Percentiles rank a stretch among this genome's conserved stretches.
phyloP scores from a whole-genome alignment of 2,113 vertebrate genomes.

The Festucalex cinctus region DNA sequence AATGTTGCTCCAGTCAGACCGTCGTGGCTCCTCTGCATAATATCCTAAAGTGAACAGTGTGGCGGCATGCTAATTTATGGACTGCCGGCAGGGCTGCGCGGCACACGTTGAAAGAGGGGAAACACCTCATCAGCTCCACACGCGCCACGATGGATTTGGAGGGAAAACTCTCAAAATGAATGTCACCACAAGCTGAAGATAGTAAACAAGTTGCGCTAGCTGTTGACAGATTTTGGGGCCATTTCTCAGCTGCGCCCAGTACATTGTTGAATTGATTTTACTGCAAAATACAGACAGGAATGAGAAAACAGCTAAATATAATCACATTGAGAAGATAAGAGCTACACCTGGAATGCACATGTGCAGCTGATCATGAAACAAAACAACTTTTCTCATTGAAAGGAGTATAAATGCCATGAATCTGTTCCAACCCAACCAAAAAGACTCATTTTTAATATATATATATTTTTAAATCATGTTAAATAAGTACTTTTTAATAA shows the following conservation, averaged over 20 bases:
- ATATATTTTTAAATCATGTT: no score
- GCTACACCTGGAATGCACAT: no score
- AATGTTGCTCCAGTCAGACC: constrained; percentile 61
- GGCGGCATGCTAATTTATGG: constrained; percentile 65
- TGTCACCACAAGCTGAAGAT: not conserved
- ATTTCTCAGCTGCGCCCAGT: not conserved
- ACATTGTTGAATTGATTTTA: not conserved
- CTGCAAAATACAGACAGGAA: not conserved
- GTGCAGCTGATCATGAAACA: no score
- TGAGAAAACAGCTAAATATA: not conserved
- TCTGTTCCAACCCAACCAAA: no score
- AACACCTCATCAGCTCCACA: not conserved
- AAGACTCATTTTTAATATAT: no score
- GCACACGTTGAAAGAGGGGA: constrained; percentile 27
- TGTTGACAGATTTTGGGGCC: not conserved
- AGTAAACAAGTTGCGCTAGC: not conserved
- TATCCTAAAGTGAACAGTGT: constrained; percentile 56
- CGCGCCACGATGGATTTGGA: not conserved
- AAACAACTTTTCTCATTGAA: no score
- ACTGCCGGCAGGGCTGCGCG: constrained; percentile 49
- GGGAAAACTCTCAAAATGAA: not conserved
- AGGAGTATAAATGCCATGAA: no score
- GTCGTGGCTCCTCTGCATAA: constrained; percentile 60
- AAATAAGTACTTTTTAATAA: no score
- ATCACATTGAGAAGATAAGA: no score